Base-by-base conservation (phyloP, 2,113 vertebrate genomes). In the Choloepus hoffmanni region DNA sequence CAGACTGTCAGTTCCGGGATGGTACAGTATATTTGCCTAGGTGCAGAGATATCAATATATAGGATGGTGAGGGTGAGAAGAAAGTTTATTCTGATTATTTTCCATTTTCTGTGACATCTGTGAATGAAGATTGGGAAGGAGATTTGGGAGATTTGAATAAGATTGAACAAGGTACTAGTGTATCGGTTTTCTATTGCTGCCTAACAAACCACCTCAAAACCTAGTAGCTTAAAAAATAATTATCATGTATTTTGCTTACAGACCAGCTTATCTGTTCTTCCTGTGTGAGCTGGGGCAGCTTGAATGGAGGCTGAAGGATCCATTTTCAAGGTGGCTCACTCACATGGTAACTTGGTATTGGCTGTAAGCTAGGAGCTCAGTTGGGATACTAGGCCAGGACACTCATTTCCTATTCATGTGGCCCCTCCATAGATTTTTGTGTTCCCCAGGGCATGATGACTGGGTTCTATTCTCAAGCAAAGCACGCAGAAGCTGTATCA, bases 301-400 rank as follows among this genome's bases (percentile, higher is more conserved):
- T 60, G 72, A 12, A 7, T 26, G 26, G 13, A 85, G 40, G 24
- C 33, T 16, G 9, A 40, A 33, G 81, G 19, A 26, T 3, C 40
- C 6, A 19, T 40, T 53, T 23, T 50, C 77, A 50, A 1, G 58
- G 21, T 68, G n/a, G 33, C 65, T 65, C n/a, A 33, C 12, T 45
- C n/a, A 11, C 30, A 23, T 8, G 8, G 16, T n/a, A 11, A 78
- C 21, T 24, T 6, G 1, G 8, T 14, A 36, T 15, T 36, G n/a
- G 7, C 23, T 7, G 1, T 40, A 33, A 53, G 19, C 67, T 36
- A 36, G 81, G 50, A 68, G 10, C 50, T 9, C 62, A 40, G 15
- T 36, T 9, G 30, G 30, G 6, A 3, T 3, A 24, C 10, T 4
- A 12, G 8, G 3, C 30, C 4, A 14, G 16, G 23, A 2, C 2